Evolutionary conservation across 2,888 invertebrate species (phyloP).

Genomic region (Agriopis aurantiaria): DNA sequence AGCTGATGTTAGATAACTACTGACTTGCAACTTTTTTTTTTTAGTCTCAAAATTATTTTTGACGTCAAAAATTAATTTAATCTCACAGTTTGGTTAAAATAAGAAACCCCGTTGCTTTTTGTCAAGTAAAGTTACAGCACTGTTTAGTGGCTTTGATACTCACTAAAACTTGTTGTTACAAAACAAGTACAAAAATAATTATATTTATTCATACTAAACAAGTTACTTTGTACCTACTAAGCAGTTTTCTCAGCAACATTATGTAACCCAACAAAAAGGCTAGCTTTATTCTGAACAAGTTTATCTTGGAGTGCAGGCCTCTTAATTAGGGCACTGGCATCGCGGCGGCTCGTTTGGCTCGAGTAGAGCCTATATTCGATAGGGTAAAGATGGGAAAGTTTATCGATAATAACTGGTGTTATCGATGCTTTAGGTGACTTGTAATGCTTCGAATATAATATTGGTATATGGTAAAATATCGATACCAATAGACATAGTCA

Average conservation of each 20-base stretch:
- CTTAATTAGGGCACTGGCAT: constrained; percentile 46
- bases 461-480: background rate
- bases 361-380: constrained; percentile 25
- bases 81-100: too few relatives aligned
- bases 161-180: too few relatives aligned
- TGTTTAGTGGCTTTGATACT: too few relatives aligned
- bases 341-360: constrained; percentile 43
- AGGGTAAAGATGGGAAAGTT: constrained; percentile 20
- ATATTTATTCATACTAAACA: too few relatives aligned
- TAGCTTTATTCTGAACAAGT: constrained; percentile 6
- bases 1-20: too few relatives aligned
- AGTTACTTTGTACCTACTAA: too few relatives aligned
- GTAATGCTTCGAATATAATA: background rate
- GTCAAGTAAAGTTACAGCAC: too few relatives aligned
- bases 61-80: too few relatives aligned
- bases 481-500: background rate
- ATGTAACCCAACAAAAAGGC: constrained; percentile 2
- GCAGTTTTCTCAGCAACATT: background rate
- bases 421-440: background rate
- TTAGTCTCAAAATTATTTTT: too few relatives aligned
- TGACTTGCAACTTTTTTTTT: too few relatives aligned
- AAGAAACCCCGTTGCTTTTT: too few relatives aligned
- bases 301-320: constrained; percentile 34
- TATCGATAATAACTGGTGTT: background rate
- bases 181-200: too few relatives aligned